Percentiles rank a stretch among this genome's conserved stretches.
Conservation (phyloP, 2,888 invertebrate genomes). For the Drosophila acutilabella region DNA sequence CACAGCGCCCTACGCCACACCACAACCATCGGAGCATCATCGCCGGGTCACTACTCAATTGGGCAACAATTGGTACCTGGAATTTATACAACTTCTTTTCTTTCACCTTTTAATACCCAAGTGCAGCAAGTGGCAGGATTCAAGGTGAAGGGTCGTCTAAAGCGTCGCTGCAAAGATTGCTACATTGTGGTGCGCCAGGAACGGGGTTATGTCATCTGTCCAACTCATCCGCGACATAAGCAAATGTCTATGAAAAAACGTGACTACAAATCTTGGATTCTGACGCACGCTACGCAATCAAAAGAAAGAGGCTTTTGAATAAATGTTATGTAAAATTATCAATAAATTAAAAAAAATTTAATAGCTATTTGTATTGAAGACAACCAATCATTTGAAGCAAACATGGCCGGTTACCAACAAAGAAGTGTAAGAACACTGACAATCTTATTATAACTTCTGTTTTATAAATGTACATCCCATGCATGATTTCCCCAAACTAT, state of each 20-base stretch:
- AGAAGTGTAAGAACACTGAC: too few species aligned
- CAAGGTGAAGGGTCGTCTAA: slow-evolving; percentile 90
- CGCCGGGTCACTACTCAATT: slow-evolving; percentile 17
- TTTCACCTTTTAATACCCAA: slow-evolving; percentile 76
- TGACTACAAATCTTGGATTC: slow-evolving; percentile 90
- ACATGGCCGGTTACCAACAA: too few species aligned
- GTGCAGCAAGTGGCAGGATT: slow-evolving; percentile 87
- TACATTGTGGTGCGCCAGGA: slow-evolving; percentile 89
- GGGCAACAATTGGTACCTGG: slow-evolving; percentile 30
- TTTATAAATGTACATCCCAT: too few species aligned
- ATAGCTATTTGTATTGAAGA: not conserved
- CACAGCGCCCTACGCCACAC: slow-evolving; percentile 71
- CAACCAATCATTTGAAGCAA: too few species aligned
- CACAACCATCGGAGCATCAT: slow-evolving; percentile 30
- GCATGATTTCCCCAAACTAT: too few species aligned
- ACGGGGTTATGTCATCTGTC: slow-evolving; percentile 90
- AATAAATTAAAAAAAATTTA: not conserved
- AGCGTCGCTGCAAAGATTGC: slow-evolving; percentile 92
- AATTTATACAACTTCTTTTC: slow-evolving; percentile 36
- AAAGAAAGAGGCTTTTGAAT: slow-evolving; percentile 81
- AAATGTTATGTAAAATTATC: not conserved
- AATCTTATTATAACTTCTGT: too few species aligned
- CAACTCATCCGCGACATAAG: slow-evolving; percentile 92
- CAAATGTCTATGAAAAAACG: slow-evolving; percentile 90
- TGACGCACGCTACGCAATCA: slow-evolving; percentile 91